Conservation (phyloP, 2,888 invertebrate species). For the Eucera pruinosa region DNA sequence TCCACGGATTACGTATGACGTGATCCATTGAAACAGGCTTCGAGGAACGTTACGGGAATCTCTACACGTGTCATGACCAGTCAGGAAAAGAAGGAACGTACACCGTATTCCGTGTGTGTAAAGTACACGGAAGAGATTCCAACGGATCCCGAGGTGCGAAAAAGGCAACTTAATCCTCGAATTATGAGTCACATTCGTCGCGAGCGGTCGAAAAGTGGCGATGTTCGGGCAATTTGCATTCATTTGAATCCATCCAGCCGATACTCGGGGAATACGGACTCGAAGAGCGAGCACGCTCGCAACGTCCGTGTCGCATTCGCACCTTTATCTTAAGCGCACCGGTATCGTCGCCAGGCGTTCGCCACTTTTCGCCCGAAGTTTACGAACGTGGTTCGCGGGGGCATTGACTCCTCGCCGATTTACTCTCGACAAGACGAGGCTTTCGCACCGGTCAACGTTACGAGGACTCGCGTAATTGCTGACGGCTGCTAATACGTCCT, state of each 20-base stretch:
- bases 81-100: background rate
- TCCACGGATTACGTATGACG: background rate
- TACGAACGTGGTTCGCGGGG: constrained; percentile 51
- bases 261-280: background rate
- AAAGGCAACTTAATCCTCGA: constrained; percentile 23
- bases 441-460: constrained; percentile 55
- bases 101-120: background rate
- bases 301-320: constrained; percentile 38
- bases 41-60: background rate
- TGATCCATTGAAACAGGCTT: background rate
- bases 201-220: constrained; percentile 28
- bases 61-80: no score
- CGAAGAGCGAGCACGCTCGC: constrained; percentile 8
- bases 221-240: constrained; percentile 49
- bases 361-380: constrained; percentile 49
- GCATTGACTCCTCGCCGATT: constrained; percentile 63
- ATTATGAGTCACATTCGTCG: constrained; percentile 39
- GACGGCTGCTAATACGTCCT: constrained; percentile 71
- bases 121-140: constrained; percentile 22
- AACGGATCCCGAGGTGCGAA: constrained; percentile 4
- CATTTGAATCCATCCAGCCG: constrained; percentile 27
- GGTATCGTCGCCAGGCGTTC: constrained; percentile 51
- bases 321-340: constrained; percentile 39
- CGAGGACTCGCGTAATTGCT: constrained; percentile 74
- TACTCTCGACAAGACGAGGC: constrained; percentile 54